A percentile compares a stretch with the other conserved stretches of the same genome.
Conservation (phyloP, 1,140 invertebrate species). For the Gonioctena quinquepunctata region DNA sequence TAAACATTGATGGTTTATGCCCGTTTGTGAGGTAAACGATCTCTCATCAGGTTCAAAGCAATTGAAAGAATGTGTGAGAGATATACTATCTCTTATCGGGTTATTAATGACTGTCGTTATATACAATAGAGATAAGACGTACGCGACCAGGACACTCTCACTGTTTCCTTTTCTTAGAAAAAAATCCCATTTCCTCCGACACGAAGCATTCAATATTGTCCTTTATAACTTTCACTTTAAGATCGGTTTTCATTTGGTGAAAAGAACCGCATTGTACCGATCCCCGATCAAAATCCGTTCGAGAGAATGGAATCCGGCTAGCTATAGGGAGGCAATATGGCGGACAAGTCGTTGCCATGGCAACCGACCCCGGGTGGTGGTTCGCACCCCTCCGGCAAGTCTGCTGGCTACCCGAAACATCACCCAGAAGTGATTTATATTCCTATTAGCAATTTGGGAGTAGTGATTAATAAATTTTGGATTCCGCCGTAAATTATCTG, state of each 20-base stretch:
- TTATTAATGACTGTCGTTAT: neutral
- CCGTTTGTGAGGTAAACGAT: neutral
- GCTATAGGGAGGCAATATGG: conserved; percentile 37
- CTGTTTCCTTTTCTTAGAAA: neutral
- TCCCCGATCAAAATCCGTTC: neutral
- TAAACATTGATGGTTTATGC: neutral
- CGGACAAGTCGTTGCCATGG: conserved; percentile 34
- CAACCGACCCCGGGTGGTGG: conserved; percentile 36
- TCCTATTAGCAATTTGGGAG: conserved; percentile 14
- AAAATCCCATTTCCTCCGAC: neutral
- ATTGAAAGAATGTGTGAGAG: conserved; percentile 1
- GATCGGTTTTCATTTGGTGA: neutral
- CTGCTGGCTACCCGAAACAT: conserved; percentile 13
- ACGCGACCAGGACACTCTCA: neutral
- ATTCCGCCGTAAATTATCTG: neutral
- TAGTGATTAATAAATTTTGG: conserved; percentile 23
- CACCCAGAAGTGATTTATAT: conserved; percentile 29
- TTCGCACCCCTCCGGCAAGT: conserved; percentile 34
- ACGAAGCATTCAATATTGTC: neutral
- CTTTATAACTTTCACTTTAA: neutral
- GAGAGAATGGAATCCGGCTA: neutral
- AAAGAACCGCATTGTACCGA: neutral
- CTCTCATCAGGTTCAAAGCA: neutral
- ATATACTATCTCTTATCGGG: neutral
- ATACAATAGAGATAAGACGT: neutral